A percentile compares a stretch with the other conserved stretches of the same genome.
These are phyloP conservation scores for Chaetophractus vellerosus DNA, from an alignment of 2,797 vertebrate species.

Conservation along the genomic window DNA sequence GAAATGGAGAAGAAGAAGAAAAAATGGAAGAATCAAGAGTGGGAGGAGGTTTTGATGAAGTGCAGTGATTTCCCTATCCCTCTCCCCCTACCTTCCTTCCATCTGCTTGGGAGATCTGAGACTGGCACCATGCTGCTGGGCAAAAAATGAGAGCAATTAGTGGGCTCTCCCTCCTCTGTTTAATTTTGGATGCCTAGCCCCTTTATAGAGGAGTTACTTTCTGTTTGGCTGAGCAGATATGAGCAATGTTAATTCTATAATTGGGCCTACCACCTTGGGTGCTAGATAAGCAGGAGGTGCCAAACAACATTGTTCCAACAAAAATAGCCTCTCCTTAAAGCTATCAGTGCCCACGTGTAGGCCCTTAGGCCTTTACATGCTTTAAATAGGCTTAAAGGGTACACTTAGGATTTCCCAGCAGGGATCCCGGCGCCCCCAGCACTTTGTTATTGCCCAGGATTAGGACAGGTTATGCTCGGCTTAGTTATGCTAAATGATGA, in stretches of 20 bases:
- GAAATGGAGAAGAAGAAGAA: no score
- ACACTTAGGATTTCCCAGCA: constrained; percentile 43
- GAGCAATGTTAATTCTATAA: constrained; percentile 80
- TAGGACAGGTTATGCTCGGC: constrained; percentile 54
- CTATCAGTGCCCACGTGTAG: background rate
- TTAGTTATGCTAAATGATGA: constrained; percentile 73
- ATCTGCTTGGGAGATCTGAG: constrained; percentile 77
- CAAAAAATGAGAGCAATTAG: constrained; percentile 74
- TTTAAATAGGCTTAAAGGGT: constrained; percentile 63
- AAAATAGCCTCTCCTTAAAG: constrained; percentile 63
- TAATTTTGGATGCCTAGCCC: constrained; percentile 64
- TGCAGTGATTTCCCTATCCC: constrained; percentile 18
- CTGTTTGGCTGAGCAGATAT: constrained; percentile 71
- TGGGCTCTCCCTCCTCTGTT: constrained; percentile 9
- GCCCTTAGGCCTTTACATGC: constrained; percentile 68
- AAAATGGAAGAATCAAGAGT: background rate
- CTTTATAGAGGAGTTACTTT: constrained; percentile 48
- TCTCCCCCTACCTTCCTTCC: constrained; percentile 68
- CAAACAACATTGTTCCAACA: constrained; percentile 43
- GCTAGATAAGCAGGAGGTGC: constrained; percentile 58
- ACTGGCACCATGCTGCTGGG: constrained; percentile 64
- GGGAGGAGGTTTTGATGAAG: constrained; percentile 42
- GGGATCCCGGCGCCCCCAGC: background rate
- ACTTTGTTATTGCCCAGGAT: constrained; percentile 61
- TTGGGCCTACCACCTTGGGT: constrained; percentile 68